Evolutionary conservation across 2,888 invertebrate species (phyloP).

Genomic region (Pollenia angustigena): DNA sequence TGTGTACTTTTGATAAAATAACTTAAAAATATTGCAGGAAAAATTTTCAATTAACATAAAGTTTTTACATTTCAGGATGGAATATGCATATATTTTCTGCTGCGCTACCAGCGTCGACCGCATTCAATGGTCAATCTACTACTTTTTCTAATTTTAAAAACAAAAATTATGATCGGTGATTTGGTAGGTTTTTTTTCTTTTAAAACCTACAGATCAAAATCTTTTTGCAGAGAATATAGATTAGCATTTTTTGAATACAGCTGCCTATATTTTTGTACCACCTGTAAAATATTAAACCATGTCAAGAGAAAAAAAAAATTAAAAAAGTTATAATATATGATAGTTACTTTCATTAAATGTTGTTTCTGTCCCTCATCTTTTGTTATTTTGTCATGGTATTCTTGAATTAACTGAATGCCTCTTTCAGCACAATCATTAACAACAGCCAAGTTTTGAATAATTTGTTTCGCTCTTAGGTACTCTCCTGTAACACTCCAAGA

Average conservation of each 20-base stretch:
- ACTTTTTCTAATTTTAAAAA: not conserved
- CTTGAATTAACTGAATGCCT: not conserved
- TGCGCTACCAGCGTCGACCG: too few species aligned
- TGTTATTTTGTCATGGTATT: not conserved
- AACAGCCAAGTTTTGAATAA: not conserved
- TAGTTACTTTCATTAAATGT: not conserved
- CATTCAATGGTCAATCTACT: too few species aligned
- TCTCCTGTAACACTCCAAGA: not conserved
- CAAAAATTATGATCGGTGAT: conserved; percentile 4
- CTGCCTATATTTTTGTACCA: conserved; percentile 5
- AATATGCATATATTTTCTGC: too few species aligned
- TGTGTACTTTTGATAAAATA: too few species aligned
- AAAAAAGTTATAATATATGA: not conserved
- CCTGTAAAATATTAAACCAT: not conserved
- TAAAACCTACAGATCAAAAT: not conserved
- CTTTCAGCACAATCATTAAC: not conserved
- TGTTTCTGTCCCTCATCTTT: not conserved
- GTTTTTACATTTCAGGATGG: too few species aligned
- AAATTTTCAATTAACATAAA: too few species aligned
- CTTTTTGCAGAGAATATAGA: not conserved
- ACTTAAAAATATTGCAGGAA: too few species aligned
- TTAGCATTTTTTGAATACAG: not conserved
- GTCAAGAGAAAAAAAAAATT: not conserved
- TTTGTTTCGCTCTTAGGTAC: not conserved
- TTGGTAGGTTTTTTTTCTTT: not conserved